Conservation (phyloP, 2,113 vertebrate species). For the Vireo altiloquus region DNA sequence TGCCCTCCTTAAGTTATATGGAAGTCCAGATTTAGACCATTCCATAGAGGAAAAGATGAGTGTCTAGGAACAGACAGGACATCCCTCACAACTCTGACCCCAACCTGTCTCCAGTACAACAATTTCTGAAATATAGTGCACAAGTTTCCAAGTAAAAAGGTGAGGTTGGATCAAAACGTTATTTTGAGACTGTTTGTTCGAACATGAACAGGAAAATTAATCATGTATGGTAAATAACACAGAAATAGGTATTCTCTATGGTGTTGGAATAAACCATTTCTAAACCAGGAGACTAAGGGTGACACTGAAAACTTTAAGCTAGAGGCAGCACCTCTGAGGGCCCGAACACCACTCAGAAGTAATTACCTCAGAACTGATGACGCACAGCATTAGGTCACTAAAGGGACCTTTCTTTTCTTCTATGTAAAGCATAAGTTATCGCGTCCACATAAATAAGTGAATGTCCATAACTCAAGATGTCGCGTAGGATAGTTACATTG, state of each 20-base stretch:
- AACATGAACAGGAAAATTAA: neutral
- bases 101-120: neutral
- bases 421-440: neutral
- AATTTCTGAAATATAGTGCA: constrained; percentile 45
- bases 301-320: neutral
- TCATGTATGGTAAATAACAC: neutral
- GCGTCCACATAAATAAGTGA: neutral
- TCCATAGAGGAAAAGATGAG: neutral
- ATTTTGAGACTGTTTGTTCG: neutral
- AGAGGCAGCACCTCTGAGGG: neutral
- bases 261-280: neutral
- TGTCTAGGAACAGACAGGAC: neutral
- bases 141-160: neutral
- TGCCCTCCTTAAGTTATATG: neutral
- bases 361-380: neutral
- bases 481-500: constrained; percentile 2
- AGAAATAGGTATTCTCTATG: neutral
- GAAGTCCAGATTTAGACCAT: constrained; percentile 9
- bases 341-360: neutral
- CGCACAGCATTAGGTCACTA: neutral
- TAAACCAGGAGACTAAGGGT: neutral
- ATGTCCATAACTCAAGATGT: neutral
- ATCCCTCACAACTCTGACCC: neutral
- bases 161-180: constrained; percentile 5
- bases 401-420: neutral